Conservation (phyloP, 2,113 vertebrate genomes). For the Tragulus kanchil region DNA sequence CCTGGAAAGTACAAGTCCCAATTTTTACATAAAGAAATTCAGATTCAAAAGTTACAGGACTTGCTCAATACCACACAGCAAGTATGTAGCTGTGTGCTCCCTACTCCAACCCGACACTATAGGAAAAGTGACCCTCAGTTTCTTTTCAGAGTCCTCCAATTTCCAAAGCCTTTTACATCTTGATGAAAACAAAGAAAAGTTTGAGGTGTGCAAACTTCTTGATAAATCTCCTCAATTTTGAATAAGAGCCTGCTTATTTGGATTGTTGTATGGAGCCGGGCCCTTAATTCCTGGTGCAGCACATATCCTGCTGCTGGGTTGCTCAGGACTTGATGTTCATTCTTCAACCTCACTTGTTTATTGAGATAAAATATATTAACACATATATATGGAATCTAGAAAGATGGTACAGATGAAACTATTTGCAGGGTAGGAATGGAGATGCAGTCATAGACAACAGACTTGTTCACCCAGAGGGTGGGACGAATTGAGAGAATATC, state of each 20-base stretch:
- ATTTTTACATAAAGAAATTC: slow-evolving; percentile 19
- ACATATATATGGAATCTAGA: too few species aligned
- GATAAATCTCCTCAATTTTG: neutral
- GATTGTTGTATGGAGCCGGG: neutral
- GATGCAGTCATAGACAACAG: too few species aligned
- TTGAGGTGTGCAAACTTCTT: neutral
- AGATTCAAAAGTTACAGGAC: neutral
- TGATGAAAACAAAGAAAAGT: neutral
- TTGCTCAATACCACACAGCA: neutral
- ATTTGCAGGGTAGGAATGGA: too few species aligned
- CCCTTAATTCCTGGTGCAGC: neutral
- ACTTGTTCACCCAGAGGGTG: too few species aligned
- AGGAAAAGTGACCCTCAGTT: neutral
- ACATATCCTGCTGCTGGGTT: neutral
- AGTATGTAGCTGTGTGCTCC: neutral
- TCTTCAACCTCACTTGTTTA: neutral
- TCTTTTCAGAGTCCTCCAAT: neutral
- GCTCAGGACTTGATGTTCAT: neutral
- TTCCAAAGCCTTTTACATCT: neutral
- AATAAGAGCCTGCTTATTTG: neutral
- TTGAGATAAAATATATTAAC: neutral
- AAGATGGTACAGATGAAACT: too few species aligned
- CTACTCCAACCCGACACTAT: neutral
- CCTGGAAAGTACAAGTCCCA: neutral
- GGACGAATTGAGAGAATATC: too few species aligned